A percentile compares a stretch with the other conserved stretches of the same genome.
phyloP scores from a whole-genome alignment of 1,140 invertebrate species.

The Drosophila suzukii region DNA sequence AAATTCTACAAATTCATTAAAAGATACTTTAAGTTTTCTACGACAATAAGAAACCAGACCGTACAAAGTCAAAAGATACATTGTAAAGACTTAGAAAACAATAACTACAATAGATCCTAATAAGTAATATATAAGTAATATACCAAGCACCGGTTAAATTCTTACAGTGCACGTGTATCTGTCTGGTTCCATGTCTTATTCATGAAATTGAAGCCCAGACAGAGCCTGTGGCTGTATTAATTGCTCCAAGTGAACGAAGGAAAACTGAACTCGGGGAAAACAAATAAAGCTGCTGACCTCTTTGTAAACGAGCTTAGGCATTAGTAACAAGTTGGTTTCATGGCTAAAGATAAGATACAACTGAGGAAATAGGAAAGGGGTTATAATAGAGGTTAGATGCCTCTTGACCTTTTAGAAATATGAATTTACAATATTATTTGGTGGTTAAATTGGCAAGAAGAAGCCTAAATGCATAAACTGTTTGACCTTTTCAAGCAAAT shows the following conservation, averaged over 20 bases:
- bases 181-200: slow-evolving; percentile 33
- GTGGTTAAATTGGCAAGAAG: background rate
- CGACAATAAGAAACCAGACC: too few relatives aligned
- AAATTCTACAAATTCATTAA: too few relatives aligned
- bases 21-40: too few relatives aligned
- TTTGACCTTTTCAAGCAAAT: background rate
- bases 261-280: slow-evolving; percentile 30
- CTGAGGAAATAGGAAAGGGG: background rate
- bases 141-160: background rate
- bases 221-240: slow-evolving; percentile 44
- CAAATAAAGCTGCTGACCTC: slow-evolving; percentile 36
- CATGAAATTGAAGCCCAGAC: slow-evolving; percentile 43
- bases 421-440: background rate
- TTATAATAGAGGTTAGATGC: background rate
- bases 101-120: too few relatives aligned
- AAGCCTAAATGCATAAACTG: background rate
- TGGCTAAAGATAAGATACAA: slow-evolving; percentile 2
- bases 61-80: too few relatives aligned
- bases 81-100: too few relatives aligned
- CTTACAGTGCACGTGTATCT: slow-evolving; percentile 9
- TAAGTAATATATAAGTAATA: too few relatives aligned
- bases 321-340: slow-evolving; percentile 27
- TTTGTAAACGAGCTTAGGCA: slow-evolving; percentile 4
- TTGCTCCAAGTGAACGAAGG: slow-evolving; percentile 24
- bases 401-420: background rate